Base-by-base conservation (phyloP, 2,113 vertebrate genomes). In the Thalassarche chlororhynchos region DNA sequence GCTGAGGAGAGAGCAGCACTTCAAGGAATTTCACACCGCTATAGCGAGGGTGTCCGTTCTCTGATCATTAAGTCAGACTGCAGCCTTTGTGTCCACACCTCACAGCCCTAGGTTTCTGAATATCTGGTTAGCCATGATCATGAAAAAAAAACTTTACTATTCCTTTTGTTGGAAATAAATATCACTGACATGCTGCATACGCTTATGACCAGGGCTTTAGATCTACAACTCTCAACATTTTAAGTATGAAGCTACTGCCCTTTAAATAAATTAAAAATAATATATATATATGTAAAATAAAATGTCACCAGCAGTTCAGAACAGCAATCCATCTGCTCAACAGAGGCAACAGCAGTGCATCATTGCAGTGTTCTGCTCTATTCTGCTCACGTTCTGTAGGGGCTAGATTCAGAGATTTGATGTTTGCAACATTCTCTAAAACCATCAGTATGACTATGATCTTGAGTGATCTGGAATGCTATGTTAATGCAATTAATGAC, bases 1-100 rank as follows among this genome's bases (percentile, higher is more conserved):
- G 80, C 72, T 84, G 61, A 93, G 55, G 54, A 89, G 15, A 76
- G 18, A 84, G 54, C 5, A 52, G 64, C 57, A 81, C 60, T 84
- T 96, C 8, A 76, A 97, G 93, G 68, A 79, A 91, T 93, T 92
- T 88, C 84, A 57, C n/a, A 46, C 23, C 44, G 31, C 46, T 29
- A 12, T 10, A 82, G 75, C 1, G 29, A 83, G 74, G 26, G 49
- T 87, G 60, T 89, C 84, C 66, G 32, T 72, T 68, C 83, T 94
- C n/a, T 44, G 34, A 36, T 89, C 66, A 77, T 66, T 74, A 84
- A 85, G 80, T 75, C 31, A 92, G 90, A 79, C 62, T 71, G 66
- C 49, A 72, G n/a, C 65, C 36, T 84, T 74, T 94, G 36, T 88
- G 77, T 46, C 34, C 29, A 10, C 47, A 79, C 91, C 58, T 79